Evolutionary conservation across 2,797 vertebrate species (phyloP), one percentile per base, ranked within the genome.

Genomic region (Pseudochromis fuscus): DNA sequence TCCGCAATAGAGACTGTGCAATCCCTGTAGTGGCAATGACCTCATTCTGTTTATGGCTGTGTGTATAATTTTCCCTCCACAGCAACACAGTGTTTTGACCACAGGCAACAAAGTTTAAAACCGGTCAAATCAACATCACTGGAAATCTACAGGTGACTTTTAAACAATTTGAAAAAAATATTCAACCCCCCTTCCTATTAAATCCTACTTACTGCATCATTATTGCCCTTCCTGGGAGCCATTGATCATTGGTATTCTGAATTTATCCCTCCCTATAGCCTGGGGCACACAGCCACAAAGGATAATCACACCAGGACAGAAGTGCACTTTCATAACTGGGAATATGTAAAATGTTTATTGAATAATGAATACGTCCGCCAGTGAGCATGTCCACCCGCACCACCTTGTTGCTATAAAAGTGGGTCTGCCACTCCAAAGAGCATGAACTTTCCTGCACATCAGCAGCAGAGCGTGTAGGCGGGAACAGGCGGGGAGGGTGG

Each of bases 321-420:
- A 50, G 21, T 55, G 42, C 33, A 53, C 85, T 83, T 85, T 88
- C 79, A 86, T 85, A 88, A 85, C 70, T 37, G 16, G 30, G 62
- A 71, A 85, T 83, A 87, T 78, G 77, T 67, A 71, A 76, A 79
- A 68, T 83, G 69, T 82, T 89, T 86, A 87, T 88, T 91, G 83
- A 91, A 89, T 90, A 93, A 91, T 89, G 71, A 88, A 84, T 57
- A 76, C 1, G 57, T 86, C 66, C 24, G 27, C 21, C 15, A n/a
- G 67, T n/a, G 52, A 83, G 81, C 24, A 8, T 40, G 57, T 56
- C 70, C 51, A 25, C 51, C 76, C 1, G 8, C 69, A 42, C 77
- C 75, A 77, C 82, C 82, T 71, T 68, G 80, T 67, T 84, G 75
- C 80, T 81, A 76, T 89, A 81, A 88, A 87, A 84, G 84, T 82